Evolutionary conservation across 1,140 invertebrate genomes (phyloP).

Genomic region (Temnothorax curvispinosus): DNA sequence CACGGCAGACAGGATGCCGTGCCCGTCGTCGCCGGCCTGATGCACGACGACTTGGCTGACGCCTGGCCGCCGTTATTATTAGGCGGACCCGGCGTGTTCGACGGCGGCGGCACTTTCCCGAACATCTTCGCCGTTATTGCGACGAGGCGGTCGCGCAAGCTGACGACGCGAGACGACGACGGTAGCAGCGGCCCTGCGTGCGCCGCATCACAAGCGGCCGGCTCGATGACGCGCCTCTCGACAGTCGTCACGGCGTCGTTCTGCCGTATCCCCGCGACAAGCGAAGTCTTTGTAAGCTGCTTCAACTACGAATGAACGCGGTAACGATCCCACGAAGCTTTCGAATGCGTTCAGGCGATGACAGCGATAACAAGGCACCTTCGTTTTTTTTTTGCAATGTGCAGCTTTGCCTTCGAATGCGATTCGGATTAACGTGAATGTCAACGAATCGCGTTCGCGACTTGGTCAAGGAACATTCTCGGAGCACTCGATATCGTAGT

Average conservation of each 20-base stretch:
- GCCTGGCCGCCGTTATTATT: conserved; percentile 34
- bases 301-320: not conserved
- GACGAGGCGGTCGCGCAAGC: conserved; percentile 27
- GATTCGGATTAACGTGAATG: not conserved
- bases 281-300: not conserved
- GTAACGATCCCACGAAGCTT: not conserved
- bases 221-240: conserved; percentile 5
- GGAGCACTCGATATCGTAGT: not conserved
- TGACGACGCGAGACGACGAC: conserved; percentile 38
- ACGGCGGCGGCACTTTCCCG: conserved; percentile 81
- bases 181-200: conserved; percentile 14
- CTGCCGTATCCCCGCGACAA: not conserved
- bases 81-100: conserved; percentile 77
- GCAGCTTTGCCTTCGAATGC: not conserved
- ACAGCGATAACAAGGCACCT: not conserved
- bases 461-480: not conserved
- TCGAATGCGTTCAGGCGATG: not conserved
- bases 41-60: conserved; percentile 33
- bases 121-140: conserved; percentile 80
- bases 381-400: not conserved
- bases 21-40: conserved; percentile 43
- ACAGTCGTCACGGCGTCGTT: conserved; percentile 44
- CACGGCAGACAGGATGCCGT: conserved; percentile 75
- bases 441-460: conserved; percentile 5
- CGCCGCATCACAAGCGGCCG: conserved; percentile 63